A percentile compares a stretch with the other conserved stretches of the same genome.
Evolutionary conservation across 2,113 vertebrate species (phyloP).

Genomic region (Isurus oxyrinchus): DNA sequence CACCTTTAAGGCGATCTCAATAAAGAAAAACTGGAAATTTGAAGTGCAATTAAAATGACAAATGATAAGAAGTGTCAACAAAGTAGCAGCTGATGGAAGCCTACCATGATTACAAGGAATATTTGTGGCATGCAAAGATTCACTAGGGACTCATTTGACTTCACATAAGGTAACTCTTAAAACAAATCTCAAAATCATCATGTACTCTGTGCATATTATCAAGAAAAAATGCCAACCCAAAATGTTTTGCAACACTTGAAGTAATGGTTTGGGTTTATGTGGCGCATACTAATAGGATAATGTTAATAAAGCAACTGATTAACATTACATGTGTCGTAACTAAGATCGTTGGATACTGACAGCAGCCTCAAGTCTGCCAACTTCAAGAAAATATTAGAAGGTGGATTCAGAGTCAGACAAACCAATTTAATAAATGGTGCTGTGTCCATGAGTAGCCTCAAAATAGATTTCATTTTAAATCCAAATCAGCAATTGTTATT

Average conservation of each 20-base stretch:
- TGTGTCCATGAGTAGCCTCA: background rate
- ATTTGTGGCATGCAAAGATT: background rate
- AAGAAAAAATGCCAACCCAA: slow-evolving; percentile 6
- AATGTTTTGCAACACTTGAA: background rate
- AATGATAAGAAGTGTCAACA: background rate
- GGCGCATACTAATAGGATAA: background rate
- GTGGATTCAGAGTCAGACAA: background rate
- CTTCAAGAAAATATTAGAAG: background rate
- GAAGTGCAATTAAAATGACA: background rate
- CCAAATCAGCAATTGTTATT: background rate
- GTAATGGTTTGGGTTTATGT: background rate
- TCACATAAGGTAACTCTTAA: background rate
- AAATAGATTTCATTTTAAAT: background rate
- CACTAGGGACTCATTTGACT: background rate
- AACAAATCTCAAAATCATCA: slow-evolving; percentile 2
- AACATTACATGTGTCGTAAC: background rate
- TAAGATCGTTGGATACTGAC: background rate
- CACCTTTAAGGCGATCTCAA: background rate
- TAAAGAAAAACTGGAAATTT: background rate
- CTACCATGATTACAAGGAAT: background rate
- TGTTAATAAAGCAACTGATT: background rate
- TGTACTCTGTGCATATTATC: background rate
- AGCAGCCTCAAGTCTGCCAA: background rate
- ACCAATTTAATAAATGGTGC: background rate
- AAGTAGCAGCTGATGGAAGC: background rate